Evolutionary conservation across 2,113 vertebrate genomes (phyloP).

Genomic region (Acrocephalus arundinaceus): DNA sequence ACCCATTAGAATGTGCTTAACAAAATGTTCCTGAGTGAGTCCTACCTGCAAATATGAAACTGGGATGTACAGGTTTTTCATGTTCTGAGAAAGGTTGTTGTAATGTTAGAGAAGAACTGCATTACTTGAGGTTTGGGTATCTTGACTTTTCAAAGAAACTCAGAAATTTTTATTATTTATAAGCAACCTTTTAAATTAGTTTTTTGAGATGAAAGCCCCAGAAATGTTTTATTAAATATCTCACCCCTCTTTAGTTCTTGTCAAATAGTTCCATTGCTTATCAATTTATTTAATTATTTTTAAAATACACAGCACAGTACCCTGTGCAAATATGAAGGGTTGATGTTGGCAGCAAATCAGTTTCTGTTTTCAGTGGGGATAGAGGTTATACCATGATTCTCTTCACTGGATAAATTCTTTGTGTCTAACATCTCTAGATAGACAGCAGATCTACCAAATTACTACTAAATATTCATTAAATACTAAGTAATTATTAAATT

Average conservation of each 20-base stretch:
- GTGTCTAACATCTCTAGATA: background rate
- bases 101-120: background rate
- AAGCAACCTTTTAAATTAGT: background rate
- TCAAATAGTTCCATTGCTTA: background rate
- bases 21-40: background rate
- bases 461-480: background rate
- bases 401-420: background rate
- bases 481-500: background rate
- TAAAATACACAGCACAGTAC: background rate
- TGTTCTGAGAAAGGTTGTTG: background rate
- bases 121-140: background rate
- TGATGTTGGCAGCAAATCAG: background rate
- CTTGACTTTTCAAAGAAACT: background rate
- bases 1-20: background rate
- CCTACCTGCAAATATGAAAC: background rate
- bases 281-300: background rate
- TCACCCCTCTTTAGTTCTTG: background rate
- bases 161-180: background rate
- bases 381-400: background rate
- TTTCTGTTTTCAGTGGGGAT: background rate
- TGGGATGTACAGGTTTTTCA: background rate
- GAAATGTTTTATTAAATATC: background rate
- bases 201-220: background rate
- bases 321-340: background rate
- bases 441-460: background rate